phyloP scores from a whole-genome alignment of 2,888 invertebrate species.

The Standfussiana lucernea region DNA sequence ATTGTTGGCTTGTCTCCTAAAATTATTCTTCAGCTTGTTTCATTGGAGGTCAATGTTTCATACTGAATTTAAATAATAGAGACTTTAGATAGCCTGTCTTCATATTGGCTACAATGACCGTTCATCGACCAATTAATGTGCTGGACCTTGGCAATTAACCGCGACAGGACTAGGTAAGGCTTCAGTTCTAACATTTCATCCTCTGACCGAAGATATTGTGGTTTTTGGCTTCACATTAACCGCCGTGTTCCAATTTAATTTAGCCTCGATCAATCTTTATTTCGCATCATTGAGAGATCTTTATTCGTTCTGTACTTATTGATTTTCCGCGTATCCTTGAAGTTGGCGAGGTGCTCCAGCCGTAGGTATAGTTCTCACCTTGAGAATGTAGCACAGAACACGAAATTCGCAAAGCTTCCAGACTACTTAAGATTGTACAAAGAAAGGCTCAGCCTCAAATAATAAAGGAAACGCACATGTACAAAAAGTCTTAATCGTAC shows the following conservation, averaged over 20 bases:
- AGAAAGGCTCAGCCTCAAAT: slow-evolving; percentile 48
- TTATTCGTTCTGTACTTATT: slow-evolving; percentile 69
- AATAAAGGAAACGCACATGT: slow-evolving; percentile 61
- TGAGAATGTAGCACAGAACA: slow-evolving; percentile 51
- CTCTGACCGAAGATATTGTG: slow-evolving; percentile 76
- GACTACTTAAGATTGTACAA: slow-evolving; percentile 51
- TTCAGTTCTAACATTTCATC: slow-evolving; percentile 80
- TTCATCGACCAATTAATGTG: slow-evolving; percentile 47
- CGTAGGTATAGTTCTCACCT: slow-evolving; percentile 67
- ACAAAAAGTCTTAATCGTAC: slow-evolving; percentile 56
- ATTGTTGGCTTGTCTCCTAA: slow-evolving; percentile 8
- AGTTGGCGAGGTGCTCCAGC: slow-evolving; percentile 62
- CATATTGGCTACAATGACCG: slow-evolving; percentile 31
- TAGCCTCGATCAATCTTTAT: slow-evolving; percentile 71
- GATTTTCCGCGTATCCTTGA: slow-evolving; percentile 73
- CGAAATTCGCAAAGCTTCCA: slow-evolving; percentile 44
- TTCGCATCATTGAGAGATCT: slow-evolving; percentile 68
- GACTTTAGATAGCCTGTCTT: slow-evolving; percentile 8
- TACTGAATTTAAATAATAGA: slow-evolving; percentile 27
- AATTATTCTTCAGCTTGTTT: slow-evolving; percentile 13
- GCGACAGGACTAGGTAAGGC: slow-evolving; percentile 71
- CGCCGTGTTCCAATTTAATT: slow-evolving; percentile 73
- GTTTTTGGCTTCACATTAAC: slow-evolving; percentile 74
- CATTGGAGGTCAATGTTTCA: slow-evolving; percentile 46
- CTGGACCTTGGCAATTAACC: slow-evolving; percentile 73